Evolutionary conservation across 2,888 invertebrate species (phyloP), one percentile per base, ranked within the genome.

Genomic region (Andrena chrysosceles): DNA sequence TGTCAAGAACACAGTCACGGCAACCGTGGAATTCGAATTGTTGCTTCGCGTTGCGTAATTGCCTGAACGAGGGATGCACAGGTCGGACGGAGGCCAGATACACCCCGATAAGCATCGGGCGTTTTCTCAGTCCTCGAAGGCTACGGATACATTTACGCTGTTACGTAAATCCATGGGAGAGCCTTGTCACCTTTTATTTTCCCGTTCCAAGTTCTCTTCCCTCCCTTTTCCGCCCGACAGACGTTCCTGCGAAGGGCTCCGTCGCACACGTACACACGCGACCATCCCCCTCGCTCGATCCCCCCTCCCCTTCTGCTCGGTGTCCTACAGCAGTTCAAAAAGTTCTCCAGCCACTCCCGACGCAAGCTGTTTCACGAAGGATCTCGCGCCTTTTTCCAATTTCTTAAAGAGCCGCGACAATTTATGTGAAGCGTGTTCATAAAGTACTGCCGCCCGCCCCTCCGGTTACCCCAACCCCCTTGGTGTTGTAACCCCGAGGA

Each of bases 341-440:
- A 93, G 90, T 93, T 93, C 90, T 90, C 90, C 85, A 91, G 87
- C 90, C 91, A 93, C 92, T 93, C 93, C 93, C 92, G 90, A 90
- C 90, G 87, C 94, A 94, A 94, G 94, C 94, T 94, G 94, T 94
- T 94, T 86, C 90, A 89, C 89, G 67, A 72, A 87, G 89, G 83
- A 85, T 85, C 90, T 87, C 90, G 92, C 91, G 91, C 93, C 91
- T 93, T 91, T 91, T 93, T 93, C 93, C 94, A 94, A 94, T 94
- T 93, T 94, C 94, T 94, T 94, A 93, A 94, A 94, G 93, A 94
- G 93, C 93, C 90, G 90, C 93, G 93, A 94, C 93, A 94, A 94
- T 94, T 94, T 94, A 94, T 94, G 93, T 93, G 93, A 92, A 92
- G 90, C 91, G 91, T 93, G 94, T 93, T 94, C 93, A 93, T 94